A percentile compares a stretch with the other conserved stretches of the same genome.
Evolutionary conservation across 2,888 invertebrate genomes (phyloP).

Genomic region (Cephus spinipes): DNA sequence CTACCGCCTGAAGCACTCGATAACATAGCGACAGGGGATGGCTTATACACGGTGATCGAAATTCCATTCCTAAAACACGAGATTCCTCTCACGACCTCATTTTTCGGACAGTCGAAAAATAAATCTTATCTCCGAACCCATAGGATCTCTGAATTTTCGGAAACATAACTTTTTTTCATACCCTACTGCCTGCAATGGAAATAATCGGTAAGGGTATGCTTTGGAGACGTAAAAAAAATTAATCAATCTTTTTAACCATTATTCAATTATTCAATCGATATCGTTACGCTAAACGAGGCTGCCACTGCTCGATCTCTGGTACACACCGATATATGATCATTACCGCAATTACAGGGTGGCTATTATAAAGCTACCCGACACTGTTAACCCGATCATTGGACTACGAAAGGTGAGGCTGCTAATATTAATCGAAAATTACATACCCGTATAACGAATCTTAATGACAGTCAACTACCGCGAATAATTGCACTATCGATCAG

Average conservation of each 20-base stretch:
- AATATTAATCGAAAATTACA: not conserved
- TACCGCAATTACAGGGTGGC: not conserved
- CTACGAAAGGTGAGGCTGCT: not conserved
- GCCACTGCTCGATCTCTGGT: not conserved
- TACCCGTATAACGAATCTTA: not conserved
- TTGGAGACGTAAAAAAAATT: not conserved
- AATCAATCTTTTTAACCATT: not conserved
- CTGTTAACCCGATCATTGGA: not conserved
- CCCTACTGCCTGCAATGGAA: not conserved
- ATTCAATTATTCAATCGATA: not conserved
- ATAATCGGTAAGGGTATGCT: not conserved
- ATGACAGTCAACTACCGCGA: constrained; percentile 5
- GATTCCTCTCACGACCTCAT: not conserved
- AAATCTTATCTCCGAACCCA: not conserved
- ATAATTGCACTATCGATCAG: constrained; percentile 46
- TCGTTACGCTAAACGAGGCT: not conserved
- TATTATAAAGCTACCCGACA: not conserved
- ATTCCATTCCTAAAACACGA: not conserved
- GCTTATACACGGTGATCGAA: not conserved
- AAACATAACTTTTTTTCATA: no score
- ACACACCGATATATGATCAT: not conserved
- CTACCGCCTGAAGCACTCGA: not conserved
- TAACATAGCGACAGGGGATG: not conserved
- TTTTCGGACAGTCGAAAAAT: not conserved
- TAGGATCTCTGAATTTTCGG: not conserved